A percentile compares a stretch with the other conserved stretches of the same genome.
These are phyloP conservation scores for Tetragnatha versicolor DNA, from an alignment of 1,140 invertebrate species.

Conservation along the genomic window DNA sequence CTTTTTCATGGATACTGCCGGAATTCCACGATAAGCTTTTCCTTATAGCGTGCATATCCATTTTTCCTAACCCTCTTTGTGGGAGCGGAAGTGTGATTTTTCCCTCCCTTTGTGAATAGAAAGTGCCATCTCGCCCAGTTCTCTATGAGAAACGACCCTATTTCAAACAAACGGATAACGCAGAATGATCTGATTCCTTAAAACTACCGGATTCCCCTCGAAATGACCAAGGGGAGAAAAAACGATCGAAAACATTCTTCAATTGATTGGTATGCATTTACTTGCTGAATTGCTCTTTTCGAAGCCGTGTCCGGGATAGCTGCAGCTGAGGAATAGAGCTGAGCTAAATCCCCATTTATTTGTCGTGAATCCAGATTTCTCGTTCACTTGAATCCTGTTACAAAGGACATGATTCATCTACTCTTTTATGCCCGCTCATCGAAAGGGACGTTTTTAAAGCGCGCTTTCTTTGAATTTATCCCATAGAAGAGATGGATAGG, in stretches of 20 bases:
- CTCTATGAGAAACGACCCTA: slow-evolving; percentile 44
- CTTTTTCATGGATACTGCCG: background rate
- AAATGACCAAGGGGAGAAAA: slow-evolving; percentile 39
- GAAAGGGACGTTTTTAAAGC: too few relatives aligned
- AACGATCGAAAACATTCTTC: slow-evolving; percentile 47
- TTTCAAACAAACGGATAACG: slow-evolving; percentile 41
- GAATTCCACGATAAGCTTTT: slow-evolving; percentile 5
- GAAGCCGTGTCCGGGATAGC: slow-evolving; percentile 21
- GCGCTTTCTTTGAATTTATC: too few relatives aligned
- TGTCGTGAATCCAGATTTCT: slow-evolving; percentile 11
- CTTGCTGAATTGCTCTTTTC: slow-evolving; percentile 41
- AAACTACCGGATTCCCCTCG: slow-evolving; percentile 41
- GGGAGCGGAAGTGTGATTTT: slow-evolving; percentile 30
- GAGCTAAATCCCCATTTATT: slow-evolving; percentile 17
- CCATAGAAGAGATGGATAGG: too few relatives aligned
- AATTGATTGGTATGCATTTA: slow-evolving; percentile 47
- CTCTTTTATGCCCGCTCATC: too few relatives aligned
- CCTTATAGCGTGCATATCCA: slow-evolving; percentile 29
- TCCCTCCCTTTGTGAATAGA: slow-evolving; percentile 34
- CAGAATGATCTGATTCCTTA: slow-evolving; percentile 45
- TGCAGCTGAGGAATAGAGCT: slow-evolving; percentile 6
- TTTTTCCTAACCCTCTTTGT: slow-evolving; percentile 32
- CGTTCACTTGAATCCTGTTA: background rate
- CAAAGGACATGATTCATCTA: background rate
- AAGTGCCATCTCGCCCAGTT: slow-evolving; percentile 34